Conservation (phyloP, 1,140 invertebrate species). For the Calycopis cecrops region DNA sequence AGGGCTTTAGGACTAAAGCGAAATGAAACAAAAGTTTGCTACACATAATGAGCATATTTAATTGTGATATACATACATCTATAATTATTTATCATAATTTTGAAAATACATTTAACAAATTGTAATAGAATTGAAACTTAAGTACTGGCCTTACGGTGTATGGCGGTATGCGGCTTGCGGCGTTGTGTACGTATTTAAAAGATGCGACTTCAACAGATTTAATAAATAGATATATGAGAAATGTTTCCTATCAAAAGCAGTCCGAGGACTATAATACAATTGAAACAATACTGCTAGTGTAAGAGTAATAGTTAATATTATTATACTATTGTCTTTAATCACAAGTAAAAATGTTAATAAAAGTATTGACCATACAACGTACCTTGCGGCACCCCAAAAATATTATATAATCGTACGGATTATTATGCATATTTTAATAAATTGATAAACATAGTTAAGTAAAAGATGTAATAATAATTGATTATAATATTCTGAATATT, state of each 20-base stretch:
- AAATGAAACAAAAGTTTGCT: constrained; percentile 46
- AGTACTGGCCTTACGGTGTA: constrained; percentile 17
- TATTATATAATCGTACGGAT: too few species aligned
- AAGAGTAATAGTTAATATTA: not conserved
- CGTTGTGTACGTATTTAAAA: not conserved
- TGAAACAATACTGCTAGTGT: constrained; percentile 4
- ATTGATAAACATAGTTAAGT: too few species aligned
- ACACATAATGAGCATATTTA: constrained; percentile 58
- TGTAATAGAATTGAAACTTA: constrained; percentile 11
- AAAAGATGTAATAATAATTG: too few species aligned
- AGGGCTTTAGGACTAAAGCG: too few species aligned
- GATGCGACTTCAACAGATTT: constrained; percentile 24
- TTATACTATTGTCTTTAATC: not conserved
- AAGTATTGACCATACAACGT: not conserved
- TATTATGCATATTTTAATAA: too few species aligned
- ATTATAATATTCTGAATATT: too few species aligned
- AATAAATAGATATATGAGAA: not conserved
- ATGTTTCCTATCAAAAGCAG: not conserved
- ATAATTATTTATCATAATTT: constrained; percentile 32
- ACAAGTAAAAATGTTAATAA: not conserved
- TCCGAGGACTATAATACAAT: too few species aligned
- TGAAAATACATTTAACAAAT: constrained; percentile 24
- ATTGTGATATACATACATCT: constrained; percentile 47
- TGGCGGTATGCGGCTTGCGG: constrained; percentile 6
- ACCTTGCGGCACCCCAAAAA: not conserved